These are phyloP conservation scores for Macquaria ambigua DNA, from an alignment of 2,113 vertebrate species.

Conservation along the genomic window DNA sequence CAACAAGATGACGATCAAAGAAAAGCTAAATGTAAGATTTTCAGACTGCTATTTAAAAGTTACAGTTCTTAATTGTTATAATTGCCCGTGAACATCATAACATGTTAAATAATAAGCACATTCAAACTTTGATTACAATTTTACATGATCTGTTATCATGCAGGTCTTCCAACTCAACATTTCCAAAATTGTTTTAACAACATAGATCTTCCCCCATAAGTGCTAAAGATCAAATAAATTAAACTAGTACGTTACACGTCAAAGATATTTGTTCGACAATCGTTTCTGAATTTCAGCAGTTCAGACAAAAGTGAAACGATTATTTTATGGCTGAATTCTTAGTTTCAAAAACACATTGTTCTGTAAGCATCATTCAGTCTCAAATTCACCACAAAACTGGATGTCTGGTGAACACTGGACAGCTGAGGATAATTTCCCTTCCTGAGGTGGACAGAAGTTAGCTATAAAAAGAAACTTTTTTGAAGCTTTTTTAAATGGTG, in stretches of 20 bases:
- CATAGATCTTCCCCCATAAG: neutral
- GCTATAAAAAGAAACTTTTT: neutral
- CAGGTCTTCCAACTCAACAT: neutral
- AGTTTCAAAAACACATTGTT: neutral
- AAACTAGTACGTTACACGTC: neutral
- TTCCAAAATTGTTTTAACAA: neutral
- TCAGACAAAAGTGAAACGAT: neutral
- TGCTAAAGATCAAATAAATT: neutral
- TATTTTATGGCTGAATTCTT: neutral
- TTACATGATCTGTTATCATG: neutral
- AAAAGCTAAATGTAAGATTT: neutral
- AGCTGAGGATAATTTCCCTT: neutral
- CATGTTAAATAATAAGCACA: slow-evolving; percentile 8
- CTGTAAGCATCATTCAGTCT: neutral
- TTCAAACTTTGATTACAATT: slow-evolving; percentile 7
- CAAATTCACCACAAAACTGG: neutral
- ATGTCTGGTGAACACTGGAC: neutral
- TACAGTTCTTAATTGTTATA: neutral
- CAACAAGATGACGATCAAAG: neutral
- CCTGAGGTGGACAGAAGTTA: neutral
- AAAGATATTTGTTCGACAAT: neutral
- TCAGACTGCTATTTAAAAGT: neutral
- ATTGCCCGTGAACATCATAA: neutral
- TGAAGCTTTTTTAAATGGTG: neutral
- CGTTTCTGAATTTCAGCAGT: neutral